Evolutionary conservation across 2,888 invertebrate species (phyloP).

Genomic region (Drosophila pseudotakahashii): DNA sequence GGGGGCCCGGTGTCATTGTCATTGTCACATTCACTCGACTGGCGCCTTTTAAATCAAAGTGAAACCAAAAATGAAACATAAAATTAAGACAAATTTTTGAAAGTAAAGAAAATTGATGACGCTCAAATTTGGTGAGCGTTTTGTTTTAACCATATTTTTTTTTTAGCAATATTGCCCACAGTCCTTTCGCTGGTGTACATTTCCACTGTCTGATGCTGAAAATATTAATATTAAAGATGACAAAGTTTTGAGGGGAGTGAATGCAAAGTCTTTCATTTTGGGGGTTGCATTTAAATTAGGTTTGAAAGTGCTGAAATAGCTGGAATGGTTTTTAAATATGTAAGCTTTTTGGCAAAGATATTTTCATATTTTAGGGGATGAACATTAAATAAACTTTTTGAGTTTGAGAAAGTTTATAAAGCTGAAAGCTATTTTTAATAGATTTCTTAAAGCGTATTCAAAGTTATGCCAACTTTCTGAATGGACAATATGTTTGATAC

Average conservation of each 20-base stretch:
- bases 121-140: slow-evolving; percentile 13
- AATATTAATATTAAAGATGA: slow-evolving; percentile 33
- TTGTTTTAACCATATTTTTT: slow-evolving; percentile 33
- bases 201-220: slow-evolving; percentile 5
- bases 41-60: slow-evolving; percentile 64
- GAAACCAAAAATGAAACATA: slow-evolving; percentile 31
- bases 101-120: slow-evolving; percentile 42
- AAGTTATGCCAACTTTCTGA: background rate
- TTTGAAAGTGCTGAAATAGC: slow-evolving; percentile 23
- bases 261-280: background rate
- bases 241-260: slow-evolving; percentile 11
- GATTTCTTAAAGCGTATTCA: slow-evolving; percentile 7
- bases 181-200: background rate
- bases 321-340: slow-evolving; percentile 11
- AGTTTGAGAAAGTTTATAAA: slow-evolving; percentile 6
- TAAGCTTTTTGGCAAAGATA: slow-evolving; percentile 7
- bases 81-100: slow-evolving; percentile 27
- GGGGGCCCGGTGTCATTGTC: slow-evolving; percentile 38
- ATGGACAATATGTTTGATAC: background rate
- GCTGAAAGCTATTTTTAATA: slow-evolving; percentile 22
- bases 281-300: slow-evolving; percentile 35
- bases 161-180: background rate
- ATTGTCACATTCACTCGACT: slow-evolving; percentile 48
- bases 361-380: slow-evolving; percentile 27
- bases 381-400: background rate